These are phyloP conservation scores for Petrocephalus sullivani DNA, from an alignment of 2,797 vertebrate species.

Conservation along the genomic window DNA sequence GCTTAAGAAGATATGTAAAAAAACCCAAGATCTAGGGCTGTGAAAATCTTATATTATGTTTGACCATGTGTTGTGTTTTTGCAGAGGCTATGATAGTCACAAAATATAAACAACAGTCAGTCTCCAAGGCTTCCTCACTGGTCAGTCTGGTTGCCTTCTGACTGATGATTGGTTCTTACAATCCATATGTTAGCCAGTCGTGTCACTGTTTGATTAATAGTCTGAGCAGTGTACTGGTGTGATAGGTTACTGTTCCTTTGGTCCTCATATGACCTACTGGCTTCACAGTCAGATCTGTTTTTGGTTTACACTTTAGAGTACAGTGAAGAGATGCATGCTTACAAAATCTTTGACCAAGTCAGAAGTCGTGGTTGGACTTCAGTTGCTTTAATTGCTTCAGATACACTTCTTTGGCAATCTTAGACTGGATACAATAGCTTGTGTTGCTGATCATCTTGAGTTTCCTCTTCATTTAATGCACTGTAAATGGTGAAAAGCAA, in stretches of 20 bases:
- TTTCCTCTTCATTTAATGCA: neutral
- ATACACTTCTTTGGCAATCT: neutral
- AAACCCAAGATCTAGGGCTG: neutral
- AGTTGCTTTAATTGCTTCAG: neutral
- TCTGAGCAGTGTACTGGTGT: neutral
- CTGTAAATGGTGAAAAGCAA: neutral
- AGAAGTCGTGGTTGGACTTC: neutral
- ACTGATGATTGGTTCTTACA: neutral
- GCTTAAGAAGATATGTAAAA: neutral
- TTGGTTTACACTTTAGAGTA: neutral
- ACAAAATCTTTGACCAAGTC: neutral
- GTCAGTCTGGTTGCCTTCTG: neutral
- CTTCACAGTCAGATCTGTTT: neutral
- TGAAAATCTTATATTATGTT: neutral
- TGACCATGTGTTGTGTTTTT: neutral
- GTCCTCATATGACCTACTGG: neutral
- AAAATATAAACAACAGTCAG: neutral
- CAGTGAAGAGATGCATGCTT: neutral
- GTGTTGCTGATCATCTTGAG: neutral
- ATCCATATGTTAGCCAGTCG: neutral
- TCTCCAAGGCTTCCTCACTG: neutral
- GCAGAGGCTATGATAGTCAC: neutral
- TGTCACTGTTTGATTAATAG: neutral
- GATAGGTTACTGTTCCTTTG: neutral
- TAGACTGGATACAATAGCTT: neutral